A percentile compares a stretch with the other conserved stretches of the same genome.
These are phyloP conservation scores for Anarhynchus alexandrinus DNA, from an alignment of 2,113 vertebrate genomes.

Conservation along the genomic window DNA sequence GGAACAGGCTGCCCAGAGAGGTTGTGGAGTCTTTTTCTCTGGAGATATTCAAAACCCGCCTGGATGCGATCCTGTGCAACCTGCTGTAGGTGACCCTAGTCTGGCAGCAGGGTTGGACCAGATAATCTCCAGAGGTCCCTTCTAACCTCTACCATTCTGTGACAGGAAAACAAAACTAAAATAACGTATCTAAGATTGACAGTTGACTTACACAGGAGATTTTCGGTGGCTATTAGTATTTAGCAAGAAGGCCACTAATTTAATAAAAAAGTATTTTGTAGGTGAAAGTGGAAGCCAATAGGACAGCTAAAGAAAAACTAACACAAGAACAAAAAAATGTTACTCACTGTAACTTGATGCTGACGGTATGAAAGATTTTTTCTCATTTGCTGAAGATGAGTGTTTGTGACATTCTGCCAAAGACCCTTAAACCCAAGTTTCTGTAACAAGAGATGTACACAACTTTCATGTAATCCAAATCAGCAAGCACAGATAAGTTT, in stretches of 20 bases:
- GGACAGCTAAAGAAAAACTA: not conserved
- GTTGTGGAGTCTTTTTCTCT: no score
- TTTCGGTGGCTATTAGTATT: not conserved
- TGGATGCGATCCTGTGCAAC: no score
- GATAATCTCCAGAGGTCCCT: no score
- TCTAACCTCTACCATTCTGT: no score
- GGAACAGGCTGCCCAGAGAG: no score
- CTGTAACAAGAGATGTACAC: constrained; percentile 57
- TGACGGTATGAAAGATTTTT: constrained; percentile 78
- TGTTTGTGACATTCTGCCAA: constrained; percentile 56
- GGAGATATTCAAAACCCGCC: no score
- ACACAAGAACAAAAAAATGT: not conserved
- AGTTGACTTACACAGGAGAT: not conserved
- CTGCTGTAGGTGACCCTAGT: no score
- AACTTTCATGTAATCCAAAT: not conserved
- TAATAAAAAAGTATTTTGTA: not conserved
- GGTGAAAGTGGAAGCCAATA: not conserved
- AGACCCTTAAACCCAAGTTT: constrained; percentile 72
- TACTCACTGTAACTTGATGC: constrained; percentile 57
- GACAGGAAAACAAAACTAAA: not conserved
- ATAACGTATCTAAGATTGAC: not conserved
- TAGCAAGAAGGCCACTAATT: not conserved
- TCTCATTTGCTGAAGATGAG: constrained; percentile 70
- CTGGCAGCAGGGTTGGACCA: no score
- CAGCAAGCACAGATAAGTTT: not conserved